A percentile compares a stretch with the other conserved stretches of the same genome.
Conservation (phyloP, 2,113 vertebrate species). For the Eupsittula cactorum region DNA sequence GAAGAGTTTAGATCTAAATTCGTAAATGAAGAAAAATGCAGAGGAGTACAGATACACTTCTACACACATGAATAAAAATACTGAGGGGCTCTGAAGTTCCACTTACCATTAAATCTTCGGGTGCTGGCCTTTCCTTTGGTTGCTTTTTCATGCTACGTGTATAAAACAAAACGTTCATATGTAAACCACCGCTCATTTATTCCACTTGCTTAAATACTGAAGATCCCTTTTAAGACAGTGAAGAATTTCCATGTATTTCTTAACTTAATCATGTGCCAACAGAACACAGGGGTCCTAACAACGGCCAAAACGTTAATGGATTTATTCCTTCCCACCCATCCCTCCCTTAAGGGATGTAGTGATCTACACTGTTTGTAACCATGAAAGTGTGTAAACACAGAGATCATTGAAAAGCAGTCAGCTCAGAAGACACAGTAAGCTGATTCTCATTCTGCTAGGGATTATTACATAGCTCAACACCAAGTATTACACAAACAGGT, state of each 20-base stretch:
- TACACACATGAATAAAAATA: neutral
- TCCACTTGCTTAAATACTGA: neutral
- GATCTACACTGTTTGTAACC: neutral
- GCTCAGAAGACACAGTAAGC: neutral
- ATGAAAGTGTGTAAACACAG: neutral
- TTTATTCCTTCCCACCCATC: neutral
- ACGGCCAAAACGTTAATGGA: rapidly evolving
- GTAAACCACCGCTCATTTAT: neutral
- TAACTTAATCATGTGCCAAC: neutral
- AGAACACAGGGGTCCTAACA: neutral
- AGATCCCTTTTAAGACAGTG: neutral
- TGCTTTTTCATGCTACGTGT: conserved; percentile 89
- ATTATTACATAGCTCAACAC: neutral
- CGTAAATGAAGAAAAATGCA: neutral
- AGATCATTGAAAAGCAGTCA: neutral
- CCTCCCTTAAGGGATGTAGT: rapidly evolving
- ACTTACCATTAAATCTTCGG: conserved; percentile 97
- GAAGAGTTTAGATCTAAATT: neutral
- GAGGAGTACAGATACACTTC: neutral
- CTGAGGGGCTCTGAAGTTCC: neutral
- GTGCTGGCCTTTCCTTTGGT: conserved; percentile 94
- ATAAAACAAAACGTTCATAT: neutral
- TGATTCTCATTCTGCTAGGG: neutral
- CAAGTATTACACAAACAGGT: neutral
- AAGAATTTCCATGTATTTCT: neutral